Percentiles rank a stretch among this genome's conserved stretches.
Conservation (phyloP, 2,888 invertebrate species). For the Scaeva pyrastri region DNA sequence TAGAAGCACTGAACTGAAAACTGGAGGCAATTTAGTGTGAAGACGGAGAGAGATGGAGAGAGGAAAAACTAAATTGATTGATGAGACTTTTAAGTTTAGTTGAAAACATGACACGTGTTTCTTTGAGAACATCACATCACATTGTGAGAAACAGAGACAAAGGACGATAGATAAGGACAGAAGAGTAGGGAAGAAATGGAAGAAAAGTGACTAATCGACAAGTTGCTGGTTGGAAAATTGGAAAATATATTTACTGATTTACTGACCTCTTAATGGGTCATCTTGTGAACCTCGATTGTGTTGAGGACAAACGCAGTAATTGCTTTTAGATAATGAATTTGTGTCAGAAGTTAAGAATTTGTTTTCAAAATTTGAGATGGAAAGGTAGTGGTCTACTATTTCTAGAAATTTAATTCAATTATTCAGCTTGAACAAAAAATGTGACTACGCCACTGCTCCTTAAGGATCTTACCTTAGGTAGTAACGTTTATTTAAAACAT, state of each 20-base stretch:
- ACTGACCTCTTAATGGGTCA: conserved; percentile 26
- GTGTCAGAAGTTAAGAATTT: no score
- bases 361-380: no score
- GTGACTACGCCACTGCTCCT: no score
- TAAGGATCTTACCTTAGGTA: no score
- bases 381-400: no score
- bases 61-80: conserved; percentile 30
- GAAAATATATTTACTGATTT: conserved; percentile 41
- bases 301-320: not conserved
- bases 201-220: conserved; percentile 32
- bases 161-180: not conserved
- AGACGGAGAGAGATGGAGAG: no score
- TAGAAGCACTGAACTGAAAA: conserved; percentile 23
- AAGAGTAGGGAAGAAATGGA: not conserved
- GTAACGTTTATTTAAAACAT: no score
- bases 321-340: not conserved
- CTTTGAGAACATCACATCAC: not conserved
- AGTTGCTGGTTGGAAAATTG: conserved; percentile 21
- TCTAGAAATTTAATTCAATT: no score
- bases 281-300: not conserved
- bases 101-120: conserved; percentile 39
- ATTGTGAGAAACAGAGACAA: no score
- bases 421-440: no score
- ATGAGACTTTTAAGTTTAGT: conserved; percentile 40
- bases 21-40: conserved; percentile 33